Conservation (phyloP, 1,140 invertebrate genomes). For the Augochlora pura region DNA sequence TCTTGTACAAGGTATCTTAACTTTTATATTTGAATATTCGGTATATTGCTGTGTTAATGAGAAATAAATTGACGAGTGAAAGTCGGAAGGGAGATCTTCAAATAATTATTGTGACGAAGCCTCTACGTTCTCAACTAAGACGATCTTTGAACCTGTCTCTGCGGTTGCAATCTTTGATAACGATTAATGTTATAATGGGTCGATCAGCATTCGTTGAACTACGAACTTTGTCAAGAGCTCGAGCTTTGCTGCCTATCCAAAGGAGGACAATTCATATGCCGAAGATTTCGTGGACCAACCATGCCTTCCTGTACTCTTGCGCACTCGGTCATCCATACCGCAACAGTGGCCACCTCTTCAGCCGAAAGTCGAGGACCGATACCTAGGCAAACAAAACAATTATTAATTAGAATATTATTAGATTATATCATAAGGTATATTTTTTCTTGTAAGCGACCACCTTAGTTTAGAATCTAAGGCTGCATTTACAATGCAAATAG, state of each 20-base stretch:
- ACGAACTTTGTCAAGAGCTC: conserved; percentile 29
- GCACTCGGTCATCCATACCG: conserved; percentile 76
- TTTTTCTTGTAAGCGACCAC: no score
- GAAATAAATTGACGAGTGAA: neutral
- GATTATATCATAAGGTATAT: no score
- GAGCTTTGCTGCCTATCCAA: conserved; percentile 61
- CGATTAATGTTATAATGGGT: neutral
- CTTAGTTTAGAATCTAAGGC: no score
- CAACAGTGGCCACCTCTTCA: conserved; percentile 71
- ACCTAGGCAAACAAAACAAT: conserved; percentile 55
- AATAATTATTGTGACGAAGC: neutral
- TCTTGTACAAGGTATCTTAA: neutral
- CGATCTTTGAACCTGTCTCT: neutral
- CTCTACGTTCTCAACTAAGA: neutral
- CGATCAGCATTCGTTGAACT: neutral
- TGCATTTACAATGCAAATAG: no score
- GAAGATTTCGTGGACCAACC: conserved; percentile 77
- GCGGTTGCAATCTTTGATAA: no score
- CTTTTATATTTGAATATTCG: conserved; percentile 18
- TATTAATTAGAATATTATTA: no score
- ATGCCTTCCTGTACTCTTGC: conserved; percentile 75
- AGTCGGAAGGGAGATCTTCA: neutral
- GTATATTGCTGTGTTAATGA: conserved; percentile 12
- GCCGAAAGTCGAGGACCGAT: conserved; percentile 72
- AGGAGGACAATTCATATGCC: conserved; percentile 75